phyloP scores from a whole-genome alignment of 1,140 invertebrate species.

The Macrobrachium rosenbergii region DNA sequence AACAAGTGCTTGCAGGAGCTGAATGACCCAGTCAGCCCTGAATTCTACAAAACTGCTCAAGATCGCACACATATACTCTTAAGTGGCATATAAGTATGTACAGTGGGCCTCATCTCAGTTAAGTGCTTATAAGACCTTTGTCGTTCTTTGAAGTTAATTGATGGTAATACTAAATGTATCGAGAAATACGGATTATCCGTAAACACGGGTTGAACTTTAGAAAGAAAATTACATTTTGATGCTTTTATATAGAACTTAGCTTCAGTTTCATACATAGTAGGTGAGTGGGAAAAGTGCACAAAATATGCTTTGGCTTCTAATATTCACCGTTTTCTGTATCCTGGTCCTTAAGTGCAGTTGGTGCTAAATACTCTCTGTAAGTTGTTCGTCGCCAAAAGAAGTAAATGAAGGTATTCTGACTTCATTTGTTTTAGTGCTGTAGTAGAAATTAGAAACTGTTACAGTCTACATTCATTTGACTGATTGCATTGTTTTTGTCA shows the following conservation, averaged over 20 bases:
- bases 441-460: background rate
- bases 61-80: background rate
- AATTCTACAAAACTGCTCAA: background rate
- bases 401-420: background rate
- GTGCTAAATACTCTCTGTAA: background rate
- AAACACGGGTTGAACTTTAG: background rate
- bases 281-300: background rate
- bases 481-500: background rate
- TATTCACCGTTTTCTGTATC: background rate
- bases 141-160: background rate
- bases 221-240: background rate
- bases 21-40: background rate
- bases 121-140: too few relatives aligned
- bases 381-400: background rate
- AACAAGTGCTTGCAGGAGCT: too few relatives aligned
- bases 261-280: background rate
- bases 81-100: too few relatives aligned
- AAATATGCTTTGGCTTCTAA: slow-evolving; percentile 8
- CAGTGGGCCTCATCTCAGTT: too few relatives aligned
- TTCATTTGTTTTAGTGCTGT: background rate
- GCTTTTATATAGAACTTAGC: slow-evolving; percentile 1
- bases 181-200: too few relatives aligned
- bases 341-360: background rate
- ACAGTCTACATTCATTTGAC: background rate
- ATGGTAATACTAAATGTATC: background rate